Conservation (phyloP, 2,888 invertebrate genomes). For the Idaea dimidiata region DNA sequence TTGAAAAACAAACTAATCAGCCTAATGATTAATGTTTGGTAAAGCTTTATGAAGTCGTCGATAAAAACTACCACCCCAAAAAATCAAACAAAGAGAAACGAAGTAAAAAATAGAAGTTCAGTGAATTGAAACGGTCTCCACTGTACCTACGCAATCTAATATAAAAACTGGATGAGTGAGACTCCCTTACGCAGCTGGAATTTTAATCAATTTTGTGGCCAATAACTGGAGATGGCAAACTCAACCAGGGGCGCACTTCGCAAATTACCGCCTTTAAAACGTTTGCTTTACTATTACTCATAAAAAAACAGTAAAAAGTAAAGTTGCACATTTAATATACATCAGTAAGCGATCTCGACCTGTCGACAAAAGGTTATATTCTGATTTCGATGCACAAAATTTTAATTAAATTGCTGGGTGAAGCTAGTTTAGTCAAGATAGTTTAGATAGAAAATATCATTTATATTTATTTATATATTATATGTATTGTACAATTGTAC, state of each 20-base stretch:
- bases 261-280: slow-evolving; percentile 65
- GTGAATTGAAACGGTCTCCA: slow-evolving; percentile 47
- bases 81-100: slow-evolving; percentile 40
- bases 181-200: slow-evolving; percentile 64
- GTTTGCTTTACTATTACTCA: slow-evolving; percentile 33
- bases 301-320: not conserved
- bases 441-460: too few species aligned
- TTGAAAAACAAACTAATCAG: not conserved
- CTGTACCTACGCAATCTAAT: slow-evolving; percentile 53
- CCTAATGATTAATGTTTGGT: not conserved
- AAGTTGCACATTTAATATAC: not conserved
- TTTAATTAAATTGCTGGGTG: not conserved
- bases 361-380: not conserved
- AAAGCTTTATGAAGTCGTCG: not conserved
- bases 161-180: slow-evolving; percentile 60
- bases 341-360: not conserved
- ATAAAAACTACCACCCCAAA: not conserved
- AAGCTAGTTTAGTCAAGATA: not conserved
- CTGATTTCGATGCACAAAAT: not conserved
- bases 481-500: too few species aligned
- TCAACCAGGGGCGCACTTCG: slow-evolving; percentile 51
- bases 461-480: too few species aligned
- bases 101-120: slow-evolving; percentile 42
- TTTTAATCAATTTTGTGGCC: slow-evolving; percentile 77
- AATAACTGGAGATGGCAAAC: slow-evolving; percentile 55